These are phyloP conservation scores for western clawed frog (Xenopus tropicalis) DNA, from an alignment of 2,113 vertebrate species.

Conservation along the genomic window DNA sequence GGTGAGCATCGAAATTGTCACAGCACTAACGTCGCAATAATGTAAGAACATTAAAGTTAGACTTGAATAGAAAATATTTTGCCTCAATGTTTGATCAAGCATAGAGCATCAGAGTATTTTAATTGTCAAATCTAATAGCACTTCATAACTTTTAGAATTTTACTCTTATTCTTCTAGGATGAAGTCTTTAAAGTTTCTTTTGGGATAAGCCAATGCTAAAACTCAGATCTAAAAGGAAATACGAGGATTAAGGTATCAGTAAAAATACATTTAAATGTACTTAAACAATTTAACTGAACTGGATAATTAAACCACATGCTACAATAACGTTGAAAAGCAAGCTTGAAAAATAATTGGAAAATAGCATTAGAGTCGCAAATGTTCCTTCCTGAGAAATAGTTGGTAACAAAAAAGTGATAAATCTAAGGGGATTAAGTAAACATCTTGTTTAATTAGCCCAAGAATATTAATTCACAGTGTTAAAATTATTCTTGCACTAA, in stretches of 20 bases:
- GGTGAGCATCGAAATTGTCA: too few relatives aligned
- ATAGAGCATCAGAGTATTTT: too few relatives aligned
- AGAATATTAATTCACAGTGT: conserved; percentile 42
- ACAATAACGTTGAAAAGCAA: conserved; percentile 15
- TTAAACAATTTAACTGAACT: neutral
- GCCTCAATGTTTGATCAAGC: too few relatives aligned
- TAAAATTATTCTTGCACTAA: conserved; percentile 53
- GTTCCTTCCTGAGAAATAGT: neutral
- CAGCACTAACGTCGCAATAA: too few relatives aligned
- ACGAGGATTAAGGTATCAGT: neutral
- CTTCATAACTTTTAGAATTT: neutral
- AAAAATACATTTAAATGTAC: conserved; percentile 17
- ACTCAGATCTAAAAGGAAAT: neutral
- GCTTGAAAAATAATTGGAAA: conserved; percentile 26
- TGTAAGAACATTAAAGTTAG: too few relatives aligned
- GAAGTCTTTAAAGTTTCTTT: neutral
- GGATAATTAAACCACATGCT: conserved; percentile 21
- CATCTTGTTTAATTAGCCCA: conserved; percentile 54
- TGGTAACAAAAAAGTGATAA: conserved; percentile 36
- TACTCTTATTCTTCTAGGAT: neutral
- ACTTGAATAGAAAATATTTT: too few relatives aligned
- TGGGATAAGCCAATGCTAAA: neutral
- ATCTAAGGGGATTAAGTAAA: conserved; percentile 40
- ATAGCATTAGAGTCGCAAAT: neutral
- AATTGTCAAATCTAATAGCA: too few relatives aligned